Conservation (phyloP, 2,797 vertebrate genomes). For the Spinus pinus region DNA sequence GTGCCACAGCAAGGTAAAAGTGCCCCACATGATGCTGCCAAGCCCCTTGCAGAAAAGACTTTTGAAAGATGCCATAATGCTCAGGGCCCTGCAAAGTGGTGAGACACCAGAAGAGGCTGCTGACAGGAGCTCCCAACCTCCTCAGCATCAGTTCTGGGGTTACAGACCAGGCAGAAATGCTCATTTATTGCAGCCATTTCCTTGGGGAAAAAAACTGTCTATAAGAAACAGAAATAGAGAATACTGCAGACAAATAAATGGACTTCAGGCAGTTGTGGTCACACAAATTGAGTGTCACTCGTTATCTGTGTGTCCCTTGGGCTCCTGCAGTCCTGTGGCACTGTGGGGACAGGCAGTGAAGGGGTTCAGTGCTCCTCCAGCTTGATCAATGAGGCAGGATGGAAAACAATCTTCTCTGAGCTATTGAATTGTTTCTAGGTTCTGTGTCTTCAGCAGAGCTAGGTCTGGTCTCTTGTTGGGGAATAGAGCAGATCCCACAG, state of each 20-base stretch:
- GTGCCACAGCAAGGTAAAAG: neutral
- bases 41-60: neutral
- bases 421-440: neutral
- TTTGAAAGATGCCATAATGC: neutral
- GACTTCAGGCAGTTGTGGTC: neutral
- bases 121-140: neutral
- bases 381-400: neutral
- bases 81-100: neutral
- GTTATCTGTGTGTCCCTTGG: neutral
- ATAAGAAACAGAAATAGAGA: neutral
- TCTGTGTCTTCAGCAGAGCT: neutral
- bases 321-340: neutral
- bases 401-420: neutral
- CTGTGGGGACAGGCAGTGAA: neutral
- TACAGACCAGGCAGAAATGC: neutral
- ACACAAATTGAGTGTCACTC: neutral
- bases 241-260: neutral
- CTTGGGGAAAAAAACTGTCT: neutral
- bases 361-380: neutral
- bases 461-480: neutral
- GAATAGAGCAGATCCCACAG: neutral
- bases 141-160: neutral
- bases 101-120: neutral
- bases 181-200: neutral
- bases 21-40: neutral